Evolutionary conservation across 2,888 invertebrate species (phyloP).

Genomic region (Melolontha melolontha): DNA sequence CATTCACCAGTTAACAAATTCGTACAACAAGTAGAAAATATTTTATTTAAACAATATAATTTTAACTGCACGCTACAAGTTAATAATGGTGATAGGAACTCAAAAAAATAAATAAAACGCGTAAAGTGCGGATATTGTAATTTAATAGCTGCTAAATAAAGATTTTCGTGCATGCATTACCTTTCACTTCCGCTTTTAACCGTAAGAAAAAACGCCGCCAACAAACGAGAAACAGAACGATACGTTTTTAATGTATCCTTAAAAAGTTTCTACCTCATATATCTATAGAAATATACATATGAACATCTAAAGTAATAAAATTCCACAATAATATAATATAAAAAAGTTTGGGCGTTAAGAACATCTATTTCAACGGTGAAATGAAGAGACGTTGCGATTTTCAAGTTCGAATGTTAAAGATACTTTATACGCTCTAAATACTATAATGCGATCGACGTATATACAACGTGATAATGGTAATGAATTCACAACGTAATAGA

Average conservation of each 20-base stretch:
- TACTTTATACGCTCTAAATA: slow-evolving; percentile 29
- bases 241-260: no score
- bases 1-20: no score
- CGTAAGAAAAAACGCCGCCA: neutral
- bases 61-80: no score
- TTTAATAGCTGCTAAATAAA: slow-evolving; percentile 20
- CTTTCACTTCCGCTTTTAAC: slow-evolving; percentile 31
- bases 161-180: neutral
- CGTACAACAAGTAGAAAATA: slow-evolving; percentile 2
- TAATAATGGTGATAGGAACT: neutral
- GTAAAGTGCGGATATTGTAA: slow-evolving; percentile 24
- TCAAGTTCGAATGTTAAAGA: slow-evolving; percentile 16
- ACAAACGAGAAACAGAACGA: no score
- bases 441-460: neutral
- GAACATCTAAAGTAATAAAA: no score
- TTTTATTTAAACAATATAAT: neutral
- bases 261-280: no score
- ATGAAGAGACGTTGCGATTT: neutral
- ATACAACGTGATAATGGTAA: no score
- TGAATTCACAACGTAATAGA: no score
- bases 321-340: no score
- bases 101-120: neutral
- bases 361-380: slow-evolving; percentile 5
- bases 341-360: no score
- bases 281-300: no score